phyloP scores from a whole-genome alignment of 2,113 vertebrate species.

The Carassius carassius region DNA sequence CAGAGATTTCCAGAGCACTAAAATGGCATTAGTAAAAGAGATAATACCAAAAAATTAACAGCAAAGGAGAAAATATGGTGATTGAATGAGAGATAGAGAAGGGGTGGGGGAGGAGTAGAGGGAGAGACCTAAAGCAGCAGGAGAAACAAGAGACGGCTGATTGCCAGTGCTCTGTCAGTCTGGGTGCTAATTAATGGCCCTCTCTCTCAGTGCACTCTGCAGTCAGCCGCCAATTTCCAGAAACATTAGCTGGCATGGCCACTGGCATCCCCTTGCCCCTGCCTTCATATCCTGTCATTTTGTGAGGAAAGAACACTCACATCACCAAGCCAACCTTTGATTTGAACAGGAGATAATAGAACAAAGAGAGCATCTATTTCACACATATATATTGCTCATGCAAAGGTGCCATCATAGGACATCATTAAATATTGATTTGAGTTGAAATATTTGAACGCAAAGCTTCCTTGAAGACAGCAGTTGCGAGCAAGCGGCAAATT shows the following conservation, averaged over 20 bases:
- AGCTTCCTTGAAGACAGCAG: too few relatives aligned
- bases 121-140: slow-evolving; percentile 5
- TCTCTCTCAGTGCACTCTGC: slow-evolving; percentile 63
- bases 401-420: too few relatives aligned
- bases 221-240: slow-evolving; percentile 68
- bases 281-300: slow-evolving; percentile 65
- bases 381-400: slow-evolving; percentile 42
- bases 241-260: slow-evolving; percentile 63
- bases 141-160: slow-evolving; percentile 53
- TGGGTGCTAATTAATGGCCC: slow-evolving; percentile 69
- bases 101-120: background rate
- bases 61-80: slow-evolving; percentile 37
- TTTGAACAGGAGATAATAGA: slow-evolving; percentile 71
- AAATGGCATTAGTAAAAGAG: background rate
- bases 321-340: slow-evolving; percentile 62
- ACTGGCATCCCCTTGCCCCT: slow-evolving; percentile 29
- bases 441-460: too few relatives aligned
- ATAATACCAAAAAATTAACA: slow-evolving; percentile 34
- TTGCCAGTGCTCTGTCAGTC: slow-evolving; percentile 68
- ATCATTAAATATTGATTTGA: too few relatives aligned
- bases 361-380: slow-evolving; percentile 56
- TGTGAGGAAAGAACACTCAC: slow-evolving; percentile 46
- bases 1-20: slow-evolving; percentile 16
- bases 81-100: slow-evolving; percentile 43
- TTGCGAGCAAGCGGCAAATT: too few relatives aligned